Base-by-base conservation (phyloP, 2,888 invertebrate genomes). In the Volucella zonaria region DNA sequence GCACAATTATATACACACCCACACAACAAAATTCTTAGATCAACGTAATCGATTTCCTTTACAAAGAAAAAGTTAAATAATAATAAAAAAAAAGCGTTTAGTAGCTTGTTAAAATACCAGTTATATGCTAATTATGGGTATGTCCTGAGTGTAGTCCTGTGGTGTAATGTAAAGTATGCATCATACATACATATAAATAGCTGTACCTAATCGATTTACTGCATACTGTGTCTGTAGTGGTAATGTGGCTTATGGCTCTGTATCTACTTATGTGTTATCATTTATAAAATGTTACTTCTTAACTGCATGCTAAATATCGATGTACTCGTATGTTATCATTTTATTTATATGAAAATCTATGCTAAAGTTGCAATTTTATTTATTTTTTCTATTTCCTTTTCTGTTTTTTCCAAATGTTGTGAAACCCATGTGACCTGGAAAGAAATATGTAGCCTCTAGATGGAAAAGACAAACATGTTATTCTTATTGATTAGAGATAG, bases 61-160 rank as follows among this genome's bases (percentile, higher is more conserved):
- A 31, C 31, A 31, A 31, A 31, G 3, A 31, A 4, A 31, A 31
- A 31, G 6, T 31, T 38, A 31, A 14, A 68, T 14, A 70, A 18
- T 18, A 23, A 4, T 43, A 45, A 15, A 73, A 45, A 18, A n/a
- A 64, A 23, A 56, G 40, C 14, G 12, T 58, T 54, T 15, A 70
- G 51, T 31, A 52, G 51, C 67, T 67, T 61, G 59, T 70, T 74
- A 73, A 38, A 62, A 62, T 68, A 59, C 31, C 51, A 38, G 47
- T 77, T 77, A 47, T 31, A 59, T 70, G 70, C 66, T 80, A 76
- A 61, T 79, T 75, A 47, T 71, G 49, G 49, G 68, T 76, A 66
- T 66, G 40, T 68, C 45, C 66, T 75, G 42, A 80, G 71, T 79
- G 74, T 62, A 68, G 51, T 77, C 62, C 47, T 82, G 82, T 58